A percentile compares a stretch with the other conserved stretches of the same genome.
Conservation (phyloP, 2,113 vertebrate genomes). For the Chionis minor region DNA sequence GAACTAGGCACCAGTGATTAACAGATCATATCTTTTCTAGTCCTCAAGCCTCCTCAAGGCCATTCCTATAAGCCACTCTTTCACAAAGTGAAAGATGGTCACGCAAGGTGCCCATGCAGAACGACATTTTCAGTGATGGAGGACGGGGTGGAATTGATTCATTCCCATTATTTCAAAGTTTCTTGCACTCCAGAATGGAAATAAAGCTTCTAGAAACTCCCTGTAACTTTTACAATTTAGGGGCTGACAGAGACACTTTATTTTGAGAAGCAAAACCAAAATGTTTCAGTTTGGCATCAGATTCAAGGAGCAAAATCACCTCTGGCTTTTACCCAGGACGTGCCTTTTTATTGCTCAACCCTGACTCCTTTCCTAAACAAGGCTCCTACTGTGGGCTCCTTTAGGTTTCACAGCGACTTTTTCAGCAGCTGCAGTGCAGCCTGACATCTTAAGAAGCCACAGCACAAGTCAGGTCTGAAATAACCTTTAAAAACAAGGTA, state of each 20-base stretch:
- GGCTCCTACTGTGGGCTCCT: neutral
- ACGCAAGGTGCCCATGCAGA: neutral
- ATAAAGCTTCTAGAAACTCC: neutral
- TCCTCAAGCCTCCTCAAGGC: neutral
- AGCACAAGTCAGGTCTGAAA: neutral
- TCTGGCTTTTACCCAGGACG: neutral
- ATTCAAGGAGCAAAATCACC: neutral
- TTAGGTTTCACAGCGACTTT: neutral
- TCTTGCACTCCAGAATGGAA: neutral
- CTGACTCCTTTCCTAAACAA: neutral
- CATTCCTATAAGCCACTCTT: neutral
- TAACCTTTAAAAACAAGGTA: neutral
- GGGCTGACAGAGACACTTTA: neutral
- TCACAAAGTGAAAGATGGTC: neutral
- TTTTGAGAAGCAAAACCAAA: neutral
- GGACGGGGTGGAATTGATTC: neutral
- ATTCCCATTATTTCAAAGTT: neutral
- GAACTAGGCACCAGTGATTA: neutral
- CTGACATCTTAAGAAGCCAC: neutral
- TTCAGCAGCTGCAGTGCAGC: neutral
- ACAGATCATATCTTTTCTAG: neutral
- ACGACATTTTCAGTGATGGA: neutral
- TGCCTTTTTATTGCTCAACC: neutral
- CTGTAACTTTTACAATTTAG: neutral
- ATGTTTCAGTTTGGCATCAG: neutral